These are phyloP conservation scores for Alca torda DNA, from an alignment of 2,797 vertebrate genomes.

Conservation along the genomic window DNA sequence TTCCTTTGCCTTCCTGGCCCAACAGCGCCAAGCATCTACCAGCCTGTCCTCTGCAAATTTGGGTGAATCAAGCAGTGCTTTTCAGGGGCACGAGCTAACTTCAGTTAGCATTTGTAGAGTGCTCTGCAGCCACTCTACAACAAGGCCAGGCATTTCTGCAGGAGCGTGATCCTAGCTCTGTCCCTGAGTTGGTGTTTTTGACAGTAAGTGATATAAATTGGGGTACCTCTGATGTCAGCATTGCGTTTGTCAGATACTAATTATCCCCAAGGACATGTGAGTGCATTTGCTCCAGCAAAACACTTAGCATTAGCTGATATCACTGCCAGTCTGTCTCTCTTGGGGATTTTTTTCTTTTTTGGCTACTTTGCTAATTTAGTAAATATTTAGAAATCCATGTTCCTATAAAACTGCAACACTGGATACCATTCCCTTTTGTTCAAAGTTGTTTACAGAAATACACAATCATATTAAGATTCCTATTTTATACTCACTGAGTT, in stretches of 20 bases:
- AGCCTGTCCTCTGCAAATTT: background rate
- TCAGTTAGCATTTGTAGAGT: background rate
- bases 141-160: background rate
- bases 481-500: background rate
- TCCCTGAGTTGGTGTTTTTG: background rate
- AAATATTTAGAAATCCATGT: conserved; percentile 53
- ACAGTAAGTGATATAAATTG: background rate
- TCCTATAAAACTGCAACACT: background rate
- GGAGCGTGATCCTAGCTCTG: background rate
- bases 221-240: background rate
- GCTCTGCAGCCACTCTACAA: background rate
- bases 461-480: background rate
- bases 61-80: background rate
- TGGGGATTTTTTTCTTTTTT: background rate
- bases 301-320: background rate
- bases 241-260: background rate
- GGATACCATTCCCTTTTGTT: conserved; percentile 1
- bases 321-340: background rate
- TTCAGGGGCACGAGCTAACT: background rate
- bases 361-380: conserved; percentile 9
- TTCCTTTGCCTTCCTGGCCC: background rate
- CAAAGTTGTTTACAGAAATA: conserved; percentile 20
- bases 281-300: conserved; percentile 4
- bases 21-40: background rate
- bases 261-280: background rate